Base-by-base conservation (phyloP, 2,797 vertebrate species). In the Girardinus metallicus region DNA sequence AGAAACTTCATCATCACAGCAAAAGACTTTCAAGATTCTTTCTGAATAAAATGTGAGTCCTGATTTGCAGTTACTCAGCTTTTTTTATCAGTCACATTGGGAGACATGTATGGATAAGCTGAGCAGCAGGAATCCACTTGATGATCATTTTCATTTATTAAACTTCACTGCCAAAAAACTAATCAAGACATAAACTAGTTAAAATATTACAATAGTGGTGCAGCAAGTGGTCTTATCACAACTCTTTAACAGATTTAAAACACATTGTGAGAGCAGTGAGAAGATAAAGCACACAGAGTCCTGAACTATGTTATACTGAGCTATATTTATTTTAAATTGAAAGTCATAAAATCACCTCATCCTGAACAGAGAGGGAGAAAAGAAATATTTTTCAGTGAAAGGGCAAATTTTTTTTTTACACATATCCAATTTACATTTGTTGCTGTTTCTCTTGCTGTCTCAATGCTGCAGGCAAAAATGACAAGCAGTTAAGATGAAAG, bases 401-500 rank as follows among this genome's bases (percentile, higher is more conserved):
- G 49, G 36, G 26, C 36, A 5, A 11, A 43, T 26, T 9, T 51
- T 62, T 53, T 13, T 29, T 66, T 57, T 43, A 55, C 49, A 66
- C 36, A 18, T 36, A 43, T n/a, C 66, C 41, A 51, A 18, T 43
- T 79, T 34, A 13, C 26, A 15, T 76, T 82, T 62, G 60, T 62
- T 62, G 31, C 73, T 79, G 34, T 86, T 80, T 77, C 64, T 70
- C n/a, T 46, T 49, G 31, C 3, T 13, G 5, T 46, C 46, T 82
- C 44, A 23, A 3, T 12, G 5, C 83, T 78, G 78, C 41, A 1
- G 73, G 57, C n/a, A 62, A 39, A 75, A 29, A 80, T 21, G 36
- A 85, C 78, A 23, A 66, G 66, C 47, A 43, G 81, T 76, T 79
- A 60, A 83, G 11, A 31, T 62, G 60, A 34, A 62, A 62, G 44